Evolutionary conservation across 1,140 invertebrate genomes (phyloP), one percentile per base, ranked within the genome.

Genomic region (Solenopsis invicta): DNA sequence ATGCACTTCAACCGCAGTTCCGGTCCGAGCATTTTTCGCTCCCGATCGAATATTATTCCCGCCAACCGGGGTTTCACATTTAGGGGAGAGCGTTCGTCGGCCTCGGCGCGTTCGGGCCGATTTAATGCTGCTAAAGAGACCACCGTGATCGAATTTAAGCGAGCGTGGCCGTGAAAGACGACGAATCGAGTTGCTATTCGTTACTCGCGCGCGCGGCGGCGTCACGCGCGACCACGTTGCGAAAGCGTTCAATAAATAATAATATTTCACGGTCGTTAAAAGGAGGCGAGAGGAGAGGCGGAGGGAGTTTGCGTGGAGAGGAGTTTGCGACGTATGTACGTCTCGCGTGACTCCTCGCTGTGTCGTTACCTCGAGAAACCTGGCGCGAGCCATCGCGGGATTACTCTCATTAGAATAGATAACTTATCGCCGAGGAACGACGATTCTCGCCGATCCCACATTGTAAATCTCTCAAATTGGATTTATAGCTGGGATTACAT

Each of bases 401-500:
- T 84, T 54, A 71, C 21, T 66, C 75, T 66, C 45, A 41, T 64
- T 85, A 66, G 59, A 66, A 77, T 85, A 76, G 82, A 85, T 78
- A 78, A 52, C 59, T 85, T 85, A 77, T 85, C 74, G 59, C 48
- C 13, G 37, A 37, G 69, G 24, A 61, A 74, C 52, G 34, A 48
- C 54, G 41, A 21, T 48, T 59, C 52, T 56, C 21, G n/a, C 52
- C 37, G 16, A 74, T 82, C 67, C 18, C 24, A 21, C 80, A 48
- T 72, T 56, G 80, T 84, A 84, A 84, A 84, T 84, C 80, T 84
- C 54, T 75, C 80, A 84, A 84, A 84, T 41, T 74, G 41, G 48
- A 61, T 75, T 84, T 75, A 84, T 45, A 41, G 34, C 61, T 4
- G 18, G 34, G 10, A 85, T 85, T 85, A 81, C 24, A 29, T n/a